Conservation (phyloP, 30 jellyfish, hydroid and myxozoan species). For the Turritopsis dohrnii region DNA sequence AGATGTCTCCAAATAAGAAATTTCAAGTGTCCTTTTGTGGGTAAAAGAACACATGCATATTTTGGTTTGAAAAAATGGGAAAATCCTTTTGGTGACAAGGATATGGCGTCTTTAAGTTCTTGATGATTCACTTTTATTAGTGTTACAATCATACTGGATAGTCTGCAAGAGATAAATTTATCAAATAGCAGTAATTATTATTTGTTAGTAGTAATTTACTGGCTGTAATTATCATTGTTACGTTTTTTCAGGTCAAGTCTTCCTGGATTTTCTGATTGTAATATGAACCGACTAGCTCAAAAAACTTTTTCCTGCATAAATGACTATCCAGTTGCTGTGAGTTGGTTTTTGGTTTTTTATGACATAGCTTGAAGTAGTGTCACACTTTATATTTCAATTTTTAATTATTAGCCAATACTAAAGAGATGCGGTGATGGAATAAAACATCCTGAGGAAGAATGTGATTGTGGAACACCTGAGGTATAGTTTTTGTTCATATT, state of each 20-base stretch:
- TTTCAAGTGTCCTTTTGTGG: too few relatives aligned
- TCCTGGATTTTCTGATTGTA: conserved; percentile 80
- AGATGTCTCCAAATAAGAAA: too few relatives aligned
- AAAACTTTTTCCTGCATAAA: conserved; percentile 46
- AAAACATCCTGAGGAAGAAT: conserved; percentile 73
- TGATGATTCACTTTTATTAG: too few relatives aligned
- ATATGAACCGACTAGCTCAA: conserved; percentile 37
- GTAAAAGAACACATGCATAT: too few relatives aligned
- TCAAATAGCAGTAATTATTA: too few relatives aligned
- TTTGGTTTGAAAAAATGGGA: too few relatives aligned
- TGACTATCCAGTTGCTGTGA: conserved; percentile 62
- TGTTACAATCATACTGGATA: too few relatives aligned
- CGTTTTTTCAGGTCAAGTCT: conserved; percentile 56
- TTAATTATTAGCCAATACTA: conserved; percentile 45
- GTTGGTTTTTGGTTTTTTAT: neutral
- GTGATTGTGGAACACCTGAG: conserved; percentile 99
- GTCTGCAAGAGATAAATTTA: too few relatives aligned
- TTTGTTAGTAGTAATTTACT: neutral
- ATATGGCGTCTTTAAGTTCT: too few relatives aligned
- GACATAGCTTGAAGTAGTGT: neutral
- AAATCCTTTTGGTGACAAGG: too few relatives aligned
- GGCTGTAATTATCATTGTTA: neutral
- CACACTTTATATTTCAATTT: neutral
- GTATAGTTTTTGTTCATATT: conserved; percentile 18
- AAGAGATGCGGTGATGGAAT: conserved; percentile 90